These are phyloP conservation scores for Dryobota labecula DNA, from an alignment of 2,888 invertebrate genomes.

Conservation along the genomic window DNA sequence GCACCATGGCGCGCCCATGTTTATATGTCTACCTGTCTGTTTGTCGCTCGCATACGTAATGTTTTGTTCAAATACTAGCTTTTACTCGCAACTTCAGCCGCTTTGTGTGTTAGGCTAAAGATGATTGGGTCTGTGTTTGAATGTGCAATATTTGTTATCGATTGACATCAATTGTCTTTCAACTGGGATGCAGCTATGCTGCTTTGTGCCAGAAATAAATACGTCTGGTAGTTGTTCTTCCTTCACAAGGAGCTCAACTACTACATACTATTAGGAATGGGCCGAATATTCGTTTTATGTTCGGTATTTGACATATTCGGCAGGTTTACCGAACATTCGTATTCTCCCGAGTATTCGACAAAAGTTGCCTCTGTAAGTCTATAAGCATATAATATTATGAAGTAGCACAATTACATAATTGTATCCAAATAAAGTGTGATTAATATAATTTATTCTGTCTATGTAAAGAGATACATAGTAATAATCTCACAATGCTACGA, in stretches of 20 bases:
- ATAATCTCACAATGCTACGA: too few species aligned
- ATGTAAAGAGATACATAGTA: too few species aligned
- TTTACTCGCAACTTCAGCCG: slow-evolving; percentile 7
- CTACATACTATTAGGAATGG: too few species aligned
- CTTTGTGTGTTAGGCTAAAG: background rate
- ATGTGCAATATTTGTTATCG: slow-evolving; percentile 1
- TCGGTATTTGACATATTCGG: too few species aligned
- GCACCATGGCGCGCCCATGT: slow-evolving; percentile 42
- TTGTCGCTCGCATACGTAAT: slow-evolving; percentile 51
- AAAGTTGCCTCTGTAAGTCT: too few species aligned
- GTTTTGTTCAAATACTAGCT: slow-evolving; percentile 30
- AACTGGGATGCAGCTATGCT: background rate
- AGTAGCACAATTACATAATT: too few species aligned
- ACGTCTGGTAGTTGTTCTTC: background rate
- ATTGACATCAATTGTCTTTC: background rate
- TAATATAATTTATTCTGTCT: too few species aligned
- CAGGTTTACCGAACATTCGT: too few species aligned
- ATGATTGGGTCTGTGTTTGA: slow-evolving; percentile 9
- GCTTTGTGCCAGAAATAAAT: slow-evolving; percentile 3
- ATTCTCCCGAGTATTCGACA: too few species aligned
- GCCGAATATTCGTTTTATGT: too few species aligned
- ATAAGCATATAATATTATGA: too few species aligned
- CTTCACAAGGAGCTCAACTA: background rate
- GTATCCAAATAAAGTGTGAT: too few species aligned
- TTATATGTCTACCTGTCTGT: slow-evolving; percentile 50